Evolutionary conservation across 1,140 invertebrate genomes (phyloP).

Genomic region (Drosophila watanabei): DNA sequence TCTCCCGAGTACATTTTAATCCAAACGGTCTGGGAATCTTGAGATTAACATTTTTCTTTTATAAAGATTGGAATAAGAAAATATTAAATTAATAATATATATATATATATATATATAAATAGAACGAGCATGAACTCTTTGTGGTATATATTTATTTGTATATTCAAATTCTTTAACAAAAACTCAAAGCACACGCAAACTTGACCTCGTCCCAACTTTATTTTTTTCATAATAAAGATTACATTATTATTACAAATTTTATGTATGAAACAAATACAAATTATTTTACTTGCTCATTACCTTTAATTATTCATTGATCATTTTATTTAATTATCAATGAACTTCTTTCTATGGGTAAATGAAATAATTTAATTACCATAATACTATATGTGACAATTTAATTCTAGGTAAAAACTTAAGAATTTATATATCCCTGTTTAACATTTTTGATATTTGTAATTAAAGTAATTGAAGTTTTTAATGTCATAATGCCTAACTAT

Average conservation of each 20-base stretch:
- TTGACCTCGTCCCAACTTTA: neutral
- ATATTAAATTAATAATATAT: no score
- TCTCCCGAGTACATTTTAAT: slow-evolving; percentile 29
- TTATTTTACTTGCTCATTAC: neutral
- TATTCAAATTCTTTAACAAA: no score
- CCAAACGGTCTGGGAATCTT: neutral
- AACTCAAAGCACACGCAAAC: neutral
- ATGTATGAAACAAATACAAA: neutral
- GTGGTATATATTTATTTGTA: neutral
- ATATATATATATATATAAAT: neutral
- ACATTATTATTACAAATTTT: neutral
- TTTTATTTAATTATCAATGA: neutral
- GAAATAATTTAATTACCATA: neutral
- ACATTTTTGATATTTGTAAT: neutral
- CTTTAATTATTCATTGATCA: neutral
- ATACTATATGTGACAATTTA: no score
- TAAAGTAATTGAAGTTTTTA: neutral
- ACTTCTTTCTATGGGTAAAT: neutral
- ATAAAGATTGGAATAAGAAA: neutral
- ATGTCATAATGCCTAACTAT: neutral
- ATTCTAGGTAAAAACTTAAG: neutral
- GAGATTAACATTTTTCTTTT: neutral
- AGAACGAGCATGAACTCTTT: neutral
- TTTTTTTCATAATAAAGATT: neutral
- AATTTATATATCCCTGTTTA: neutral